Base-by-base conservation (phyloP, 2,113 vertebrate species). In the Caretta caretta region DNA sequence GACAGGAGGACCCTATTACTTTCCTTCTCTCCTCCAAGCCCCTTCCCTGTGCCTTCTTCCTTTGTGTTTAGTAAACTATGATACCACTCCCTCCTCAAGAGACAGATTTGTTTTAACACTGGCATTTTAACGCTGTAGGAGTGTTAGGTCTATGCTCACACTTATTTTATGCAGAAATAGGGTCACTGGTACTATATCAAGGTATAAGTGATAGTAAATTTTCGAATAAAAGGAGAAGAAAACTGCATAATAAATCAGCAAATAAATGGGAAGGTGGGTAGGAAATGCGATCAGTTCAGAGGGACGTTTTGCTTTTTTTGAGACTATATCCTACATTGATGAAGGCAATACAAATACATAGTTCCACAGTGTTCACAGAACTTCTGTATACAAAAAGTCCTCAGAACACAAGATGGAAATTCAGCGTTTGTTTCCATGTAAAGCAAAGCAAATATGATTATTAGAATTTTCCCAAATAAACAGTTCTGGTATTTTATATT, bases 201-300 rank as follows among this genome's bases (percentile, higher is more conserved):
- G 31, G 19, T 7, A 65, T 27, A 13, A 1, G 19, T 48, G 16
- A 49, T 46, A 2, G 3, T n/a, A 50, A n/a, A 50, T 95, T 6
- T 88, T 89, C 65, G 1, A 50, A 3, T 51, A 72, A 59, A 87
- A 56, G 8, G 86, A 82, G 5, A 88, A 17, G 69, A 2, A 92
- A 90, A 56, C 2, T 80, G 8, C 19, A 20, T 38, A 57, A 53
- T 11, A 89, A 94, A 85, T 29, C 4, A 78, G 46, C 49, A 92
- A 72, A 22, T 49, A 87, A 90, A 82, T 53, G 25, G 91, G 12
- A 10, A 50, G 59, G 3, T 20, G 51, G 4, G 5, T 65, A 10
- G 80, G 2, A 1, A 83, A 69, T 3, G 1, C 4, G 4, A 80
- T 72, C 65, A 0, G 0, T 17, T 59, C 38, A 54, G 8, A 81